These are phyloP conservation scores for Hipposideros larvatus DNA, from an alignment of 2,797 vertebrate species.

Conservation along the genomic window DNA sequence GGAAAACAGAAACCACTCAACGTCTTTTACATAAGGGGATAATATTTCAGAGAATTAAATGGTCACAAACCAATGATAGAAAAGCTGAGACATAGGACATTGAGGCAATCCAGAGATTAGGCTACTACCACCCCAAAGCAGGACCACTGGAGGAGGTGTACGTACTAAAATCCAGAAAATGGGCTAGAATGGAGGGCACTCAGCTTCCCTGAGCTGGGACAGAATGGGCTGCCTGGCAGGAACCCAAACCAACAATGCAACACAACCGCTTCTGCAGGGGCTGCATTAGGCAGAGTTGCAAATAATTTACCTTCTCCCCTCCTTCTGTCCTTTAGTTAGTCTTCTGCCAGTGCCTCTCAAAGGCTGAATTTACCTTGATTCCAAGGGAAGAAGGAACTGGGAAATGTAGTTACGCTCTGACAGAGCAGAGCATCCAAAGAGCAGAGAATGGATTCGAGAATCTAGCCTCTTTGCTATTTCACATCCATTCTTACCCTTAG, in stretches of 20 bases:
- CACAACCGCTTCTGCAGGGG: not conserved
- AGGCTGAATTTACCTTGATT: not conserved
- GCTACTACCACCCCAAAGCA: not conserved
- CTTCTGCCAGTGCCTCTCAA: not conserved
- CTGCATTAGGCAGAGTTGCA: not conserved
- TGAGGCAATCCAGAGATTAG: not conserved
- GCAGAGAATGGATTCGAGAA: not conserved
- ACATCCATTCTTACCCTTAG: not conserved
- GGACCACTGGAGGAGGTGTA: not conserved
- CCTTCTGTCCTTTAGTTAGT: not conserved
- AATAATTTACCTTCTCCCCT: not conserved
- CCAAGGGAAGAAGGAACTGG: not conserved
- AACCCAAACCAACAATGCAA: not conserved
- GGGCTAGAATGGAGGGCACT: no score
- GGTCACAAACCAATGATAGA: not conserved
- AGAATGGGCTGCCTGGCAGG: not conserved
- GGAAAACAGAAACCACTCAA: conserved; percentile 18
- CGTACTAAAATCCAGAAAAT: not conserved
- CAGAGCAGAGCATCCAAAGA: not conserved
- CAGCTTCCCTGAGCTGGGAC: not conserved
- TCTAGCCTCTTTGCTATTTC: not conserved
- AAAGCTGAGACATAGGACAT: not conserved
- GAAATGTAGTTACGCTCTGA: not conserved
- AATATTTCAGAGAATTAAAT: not conserved
- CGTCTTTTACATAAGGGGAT: not conserved